phyloP scores from a whole-genome alignment of 2,888 invertebrate species.

The Gonocerus acuteangulatus region DNA sequence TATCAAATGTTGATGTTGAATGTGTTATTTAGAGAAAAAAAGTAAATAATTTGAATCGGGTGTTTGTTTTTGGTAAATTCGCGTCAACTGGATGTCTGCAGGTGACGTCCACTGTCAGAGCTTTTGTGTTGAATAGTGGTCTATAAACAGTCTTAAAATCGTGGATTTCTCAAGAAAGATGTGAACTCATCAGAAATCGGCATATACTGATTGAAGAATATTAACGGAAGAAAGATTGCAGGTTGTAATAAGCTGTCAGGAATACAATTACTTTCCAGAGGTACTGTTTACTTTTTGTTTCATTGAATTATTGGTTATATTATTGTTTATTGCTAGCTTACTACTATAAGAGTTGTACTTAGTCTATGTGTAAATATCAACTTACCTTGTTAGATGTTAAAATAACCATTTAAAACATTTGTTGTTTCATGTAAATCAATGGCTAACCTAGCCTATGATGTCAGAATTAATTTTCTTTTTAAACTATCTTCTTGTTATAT shows the following conservation, averaged over 20 bases:
- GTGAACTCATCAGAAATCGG: not conserved
- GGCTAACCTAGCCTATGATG: too few relatives aligned
- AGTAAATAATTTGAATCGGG: not conserved
- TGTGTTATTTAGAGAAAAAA: not conserved
- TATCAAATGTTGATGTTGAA: conserved; percentile 1
- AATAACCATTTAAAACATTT: too few relatives aligned
- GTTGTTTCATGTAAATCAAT: too few relatives aligned
- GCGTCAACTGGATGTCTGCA: not conserved
- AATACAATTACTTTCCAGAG: not conserved
- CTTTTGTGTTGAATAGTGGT: conserved; percentile 22
- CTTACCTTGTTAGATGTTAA: too few relatives aligned
- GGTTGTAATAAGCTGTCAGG: too few relatives aligned
- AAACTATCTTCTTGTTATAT: too few relatives aligned
- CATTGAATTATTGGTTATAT: not conserved
- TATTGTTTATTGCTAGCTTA: too few relatives aligned
- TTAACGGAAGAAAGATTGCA: too few relatives aligned
- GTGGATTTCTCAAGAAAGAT: conserved; percentile 7
- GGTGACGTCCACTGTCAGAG: conserved; percentile 10
- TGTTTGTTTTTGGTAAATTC: not conserved
- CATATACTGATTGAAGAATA: too few relatives aligned
- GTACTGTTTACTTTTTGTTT: not conserved
- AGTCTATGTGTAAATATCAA: too few relatives aligned
- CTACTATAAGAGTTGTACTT: too few relatives aligned
- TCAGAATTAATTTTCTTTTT: too few relatives aligned
- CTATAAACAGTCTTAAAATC: conserved; percentile 13